phyloP scores from a whole-genome alignment of 1,140 invertebrate species.

The Holotrichia oblita region DNA sequence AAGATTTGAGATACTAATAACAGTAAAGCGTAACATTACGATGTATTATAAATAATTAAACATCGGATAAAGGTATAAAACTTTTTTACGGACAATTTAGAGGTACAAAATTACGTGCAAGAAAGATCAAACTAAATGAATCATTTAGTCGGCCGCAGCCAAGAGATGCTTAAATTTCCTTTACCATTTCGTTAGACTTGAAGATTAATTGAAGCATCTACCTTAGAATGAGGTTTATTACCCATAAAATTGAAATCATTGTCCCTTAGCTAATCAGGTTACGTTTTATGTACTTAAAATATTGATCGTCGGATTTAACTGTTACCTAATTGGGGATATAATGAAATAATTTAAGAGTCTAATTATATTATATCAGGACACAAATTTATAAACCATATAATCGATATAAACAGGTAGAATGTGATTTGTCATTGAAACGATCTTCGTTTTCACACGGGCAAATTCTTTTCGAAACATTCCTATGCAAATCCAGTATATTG shows the following conservation, averaged over 20 bases:
- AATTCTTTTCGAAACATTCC: no score
- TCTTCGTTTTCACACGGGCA: no score
- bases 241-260: slow-evolving; percentile 11
- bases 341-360: background rate
- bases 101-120: no score
- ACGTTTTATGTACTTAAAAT: slow-evolving; percentile 13
- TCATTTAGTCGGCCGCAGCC: background rate
- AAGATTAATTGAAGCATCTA: background rate
- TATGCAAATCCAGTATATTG: background rate
- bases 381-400: background rate
- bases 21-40: no score
- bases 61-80: no score
- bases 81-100: no score
- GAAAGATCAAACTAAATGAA: background rate
- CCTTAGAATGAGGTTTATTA: background rate
- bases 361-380: background rate
- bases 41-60: no score
- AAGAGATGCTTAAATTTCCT: background rate
- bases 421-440: no score
- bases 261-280: background rate
- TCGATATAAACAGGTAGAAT: no score
- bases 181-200: background rate
- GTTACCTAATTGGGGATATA: background rate
- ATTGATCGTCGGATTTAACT: background rate
- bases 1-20: no score